A percentile compares a stretch with the other conserved stretches of the same genome.
phyloP scores from a whole-genome alignment of 1,140 invertebrate species.

The Campodea augens region DNA sequence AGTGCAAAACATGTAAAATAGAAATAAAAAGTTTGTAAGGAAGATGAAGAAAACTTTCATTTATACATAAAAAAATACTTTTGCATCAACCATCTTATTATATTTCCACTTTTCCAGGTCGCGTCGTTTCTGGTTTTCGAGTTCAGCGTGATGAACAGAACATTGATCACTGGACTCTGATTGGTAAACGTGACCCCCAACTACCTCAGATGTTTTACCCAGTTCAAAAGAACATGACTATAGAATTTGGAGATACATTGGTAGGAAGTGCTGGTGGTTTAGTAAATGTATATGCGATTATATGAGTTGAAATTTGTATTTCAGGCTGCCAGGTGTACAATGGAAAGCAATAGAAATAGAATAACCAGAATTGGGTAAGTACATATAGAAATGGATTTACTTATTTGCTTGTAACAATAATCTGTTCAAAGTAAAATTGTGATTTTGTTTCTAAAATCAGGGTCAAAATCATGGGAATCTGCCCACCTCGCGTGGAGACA shows the following conservation, averaged over 20 bases:
- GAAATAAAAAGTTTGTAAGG: too few species aligned
- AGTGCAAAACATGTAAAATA: too few species aligned
- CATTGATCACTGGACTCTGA: conserved; percentile 50
- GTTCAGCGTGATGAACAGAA: conserved; percentile 37
- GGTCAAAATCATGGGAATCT: too few species aligned
- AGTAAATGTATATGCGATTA: not conserved
- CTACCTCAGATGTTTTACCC: conserved; percentile 94
- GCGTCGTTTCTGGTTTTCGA: conserved; percentile 71
- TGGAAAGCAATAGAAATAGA: conserved; percentile 46
- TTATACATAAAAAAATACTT: too few species aligned
- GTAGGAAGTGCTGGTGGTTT: conserved; percentile 22
- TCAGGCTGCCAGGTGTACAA: conserved; percentile 73
- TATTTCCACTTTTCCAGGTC: conserved; percentile 29
- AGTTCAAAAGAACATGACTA: conserved; percentile 34
- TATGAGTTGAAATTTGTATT: too few species aligned
- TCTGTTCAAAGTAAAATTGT: too few species aligned
- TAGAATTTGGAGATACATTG: conserved; percentile 48
- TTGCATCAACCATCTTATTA: conserved; percentile 5
- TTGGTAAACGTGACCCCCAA: conserved; percentile 81
- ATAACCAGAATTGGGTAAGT: conserved; percentile 59
- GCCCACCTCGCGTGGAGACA: too few species aligned
- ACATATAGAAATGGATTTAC: conserved; percentile 1
- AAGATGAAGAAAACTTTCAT: too few species aligned
- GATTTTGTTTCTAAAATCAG: too few species aligned
- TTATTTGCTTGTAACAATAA: too few species aligned